These are phyloP conservation scores for Oenanthe oenanthe DNA, from an alignment of 2,113 vertebrate species.

Conservation along the genomic window DNA sequence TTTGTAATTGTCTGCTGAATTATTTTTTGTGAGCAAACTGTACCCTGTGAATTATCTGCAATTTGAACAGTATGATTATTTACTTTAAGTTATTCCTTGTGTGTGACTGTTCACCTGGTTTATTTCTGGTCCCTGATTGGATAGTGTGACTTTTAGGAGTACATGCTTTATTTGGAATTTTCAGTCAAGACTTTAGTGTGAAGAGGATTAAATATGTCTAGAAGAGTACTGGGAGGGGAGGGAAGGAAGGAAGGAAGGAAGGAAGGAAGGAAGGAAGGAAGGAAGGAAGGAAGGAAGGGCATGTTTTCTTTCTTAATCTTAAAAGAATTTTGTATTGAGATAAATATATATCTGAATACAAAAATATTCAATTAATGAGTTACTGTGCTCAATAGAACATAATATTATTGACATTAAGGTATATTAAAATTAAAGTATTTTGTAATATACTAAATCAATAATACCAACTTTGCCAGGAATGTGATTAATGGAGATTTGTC, in stretches of 20 bases:
- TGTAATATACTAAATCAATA: neutral
- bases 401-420: neutral
- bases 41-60: slow-evolving; percentile 37
- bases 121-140: neutral
- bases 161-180: neutral
- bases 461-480: neutral
- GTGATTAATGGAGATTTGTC: neutral
- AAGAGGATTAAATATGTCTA: neutral
- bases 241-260: no score
- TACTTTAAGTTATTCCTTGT: slow-evolving; percentile 25
- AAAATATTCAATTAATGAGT: neutral
- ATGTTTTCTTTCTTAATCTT: neutral
- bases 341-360: neutral
- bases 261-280: no score
- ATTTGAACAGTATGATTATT: slow-evolving; percentile 49
- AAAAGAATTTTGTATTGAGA: neutral
- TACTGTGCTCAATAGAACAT: neutral
- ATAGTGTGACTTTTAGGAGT: neutral
- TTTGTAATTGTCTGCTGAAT: slow-evolving; percentile 63
- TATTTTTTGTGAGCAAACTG: slow-evolving; percentile 59
- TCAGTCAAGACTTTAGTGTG: neutral
- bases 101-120: slow-evolving; percentile 16
- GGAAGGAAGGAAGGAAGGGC: neutral
- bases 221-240: neutral
- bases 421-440: neutral